These are phyloP conservation scores for Diarsia dahlii DNA, from an alignment of 2,888 invertebrate genomes.

Conservation along the genomic window DNA sequence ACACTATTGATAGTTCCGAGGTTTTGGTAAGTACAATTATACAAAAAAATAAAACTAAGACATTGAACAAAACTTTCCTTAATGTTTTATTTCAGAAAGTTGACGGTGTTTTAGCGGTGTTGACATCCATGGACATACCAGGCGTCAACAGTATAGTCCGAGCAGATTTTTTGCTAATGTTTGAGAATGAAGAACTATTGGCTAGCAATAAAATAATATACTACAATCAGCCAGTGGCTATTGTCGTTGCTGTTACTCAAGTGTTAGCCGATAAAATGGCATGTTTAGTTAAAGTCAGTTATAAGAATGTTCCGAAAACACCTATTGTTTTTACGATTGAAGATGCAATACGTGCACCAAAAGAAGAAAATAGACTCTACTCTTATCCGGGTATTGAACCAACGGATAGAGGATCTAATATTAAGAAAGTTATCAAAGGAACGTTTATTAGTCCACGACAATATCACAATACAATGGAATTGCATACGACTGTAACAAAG, in stretches of 20 bases:
- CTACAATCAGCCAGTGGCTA: conserved; percentile 93
- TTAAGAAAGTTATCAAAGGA: conserved; percentile 70
- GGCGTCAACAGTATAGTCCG: conserved; percentile 87
- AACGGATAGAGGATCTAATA: conserved; percentile 69
- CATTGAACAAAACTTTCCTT: not conserved
- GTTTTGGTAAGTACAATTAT: conserved; percentile 80
- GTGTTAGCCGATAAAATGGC: conserved; percentile 91
- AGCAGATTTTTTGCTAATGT: conserved; percentile 65
- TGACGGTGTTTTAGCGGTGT: conserved; percentile 91
- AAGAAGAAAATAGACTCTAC: conserved; percentile 72
- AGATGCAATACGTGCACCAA: conserved; percentile 83
- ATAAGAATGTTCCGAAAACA: conserved; percentile 80
- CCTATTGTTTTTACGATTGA: conserved; percentile 80
- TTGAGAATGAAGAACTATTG: conserved; percentile 84
- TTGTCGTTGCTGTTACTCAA: conserved; percentile 92
- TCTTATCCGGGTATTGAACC: conserved; percentile 70
- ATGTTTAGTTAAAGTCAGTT: conserved; percentile 88
- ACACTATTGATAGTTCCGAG: conserved; percentile 88
- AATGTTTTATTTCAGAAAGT: conserved; percentile 79
- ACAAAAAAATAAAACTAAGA: conserved; percentile 14
- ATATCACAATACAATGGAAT: conserved; percentile 76
- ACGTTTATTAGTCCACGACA: conserved; percentile 70
- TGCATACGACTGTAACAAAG: conserved; percentile 70
- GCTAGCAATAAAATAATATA: conserved; percentile 89
- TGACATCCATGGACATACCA: conserved; percentile 92